Evolutionary conservation across 2,113 vertebrate species (phyloP).

Genomic region (Sinocyclocheilus anshuiensis): DNA sequence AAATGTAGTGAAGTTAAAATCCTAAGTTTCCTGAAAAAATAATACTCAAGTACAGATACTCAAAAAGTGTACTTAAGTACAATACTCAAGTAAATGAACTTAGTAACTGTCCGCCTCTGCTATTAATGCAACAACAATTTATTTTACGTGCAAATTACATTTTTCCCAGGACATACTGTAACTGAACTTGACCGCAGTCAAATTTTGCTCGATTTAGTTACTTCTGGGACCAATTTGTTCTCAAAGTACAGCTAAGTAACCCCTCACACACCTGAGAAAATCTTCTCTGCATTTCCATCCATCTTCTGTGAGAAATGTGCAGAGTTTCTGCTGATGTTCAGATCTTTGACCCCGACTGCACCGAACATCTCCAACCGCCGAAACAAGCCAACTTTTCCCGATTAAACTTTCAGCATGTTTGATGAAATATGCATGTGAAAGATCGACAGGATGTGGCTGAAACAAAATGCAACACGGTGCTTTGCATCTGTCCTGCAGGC

Average conservation of each 20-base stretch:
- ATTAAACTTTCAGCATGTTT: conserved; percentile 27
- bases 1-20: too few relatives aligned
- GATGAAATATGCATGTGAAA: conserved; percentile 45
- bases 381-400: neutral
- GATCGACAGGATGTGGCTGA: conserved; percentile 3
- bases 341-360: conserved; percentile 6
- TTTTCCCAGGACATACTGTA: neutral
- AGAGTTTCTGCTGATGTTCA: neutral
- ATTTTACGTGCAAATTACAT: neutral
- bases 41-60: too few relatives aligned
- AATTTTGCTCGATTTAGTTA: neutral
- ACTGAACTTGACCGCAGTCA: neutral
- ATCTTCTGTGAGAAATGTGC: neutral
- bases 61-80: too few relatives aligned
- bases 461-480: neutral
- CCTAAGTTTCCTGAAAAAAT: too few relatives aligned
- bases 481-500: conserved; percentile 33
- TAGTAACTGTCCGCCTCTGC: too few relatives aligned
- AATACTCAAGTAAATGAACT: too few relatives aligned
- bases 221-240: neutral
- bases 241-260: neutral
- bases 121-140: neutral
- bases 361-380: neutral
- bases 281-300: neutral
- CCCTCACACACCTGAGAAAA: neutral